These are phyloP conservation scores for Suncus etruscus DNA, from an alignment of 2,113 vertebrate genomes.

Conservation along the genomic window DNA sequence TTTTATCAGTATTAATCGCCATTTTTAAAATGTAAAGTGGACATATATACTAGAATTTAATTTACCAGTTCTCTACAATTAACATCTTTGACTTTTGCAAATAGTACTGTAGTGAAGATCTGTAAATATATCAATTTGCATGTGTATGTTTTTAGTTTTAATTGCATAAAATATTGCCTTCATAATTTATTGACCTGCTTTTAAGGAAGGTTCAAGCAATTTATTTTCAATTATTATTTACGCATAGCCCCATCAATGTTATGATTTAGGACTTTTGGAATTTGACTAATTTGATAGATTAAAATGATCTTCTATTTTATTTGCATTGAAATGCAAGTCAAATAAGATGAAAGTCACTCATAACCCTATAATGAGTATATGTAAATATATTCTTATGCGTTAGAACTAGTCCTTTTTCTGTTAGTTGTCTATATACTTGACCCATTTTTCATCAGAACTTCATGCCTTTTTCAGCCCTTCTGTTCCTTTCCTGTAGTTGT, in stretches of 20 bases:
- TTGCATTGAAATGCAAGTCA: neutral
- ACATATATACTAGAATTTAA: neutral
- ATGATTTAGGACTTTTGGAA: conserved; percentile 11
- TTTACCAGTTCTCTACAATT: neutral
- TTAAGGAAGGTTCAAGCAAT: conserved; percentile 3
- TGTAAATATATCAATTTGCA: neutral
- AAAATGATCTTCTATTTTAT: neutral
- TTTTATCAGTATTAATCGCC: neutral
- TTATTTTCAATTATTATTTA: neutral
- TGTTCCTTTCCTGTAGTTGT: no score
- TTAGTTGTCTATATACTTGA: neutral
- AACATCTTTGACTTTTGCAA: conserved; percentile 5
- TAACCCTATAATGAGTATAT: neutral
- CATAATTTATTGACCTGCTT: conserved; percentile 9
- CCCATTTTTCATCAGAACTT: conserved; percentile 17
- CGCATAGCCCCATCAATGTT: neutral
- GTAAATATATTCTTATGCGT: conserved; percentile 8
- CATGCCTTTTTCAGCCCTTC: no score
- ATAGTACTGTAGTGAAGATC: neutral
- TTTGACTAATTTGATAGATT: neutral
- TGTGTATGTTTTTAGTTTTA: neutral
- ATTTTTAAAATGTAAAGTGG: neutral
- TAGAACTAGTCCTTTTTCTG: conserved; percentile 26
- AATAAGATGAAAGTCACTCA: no score
- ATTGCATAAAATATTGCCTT: neutral